Conservation (phyloP, 53 echinoderm and acorn worm species). For the Hippasteria phrygiana region DNA sequence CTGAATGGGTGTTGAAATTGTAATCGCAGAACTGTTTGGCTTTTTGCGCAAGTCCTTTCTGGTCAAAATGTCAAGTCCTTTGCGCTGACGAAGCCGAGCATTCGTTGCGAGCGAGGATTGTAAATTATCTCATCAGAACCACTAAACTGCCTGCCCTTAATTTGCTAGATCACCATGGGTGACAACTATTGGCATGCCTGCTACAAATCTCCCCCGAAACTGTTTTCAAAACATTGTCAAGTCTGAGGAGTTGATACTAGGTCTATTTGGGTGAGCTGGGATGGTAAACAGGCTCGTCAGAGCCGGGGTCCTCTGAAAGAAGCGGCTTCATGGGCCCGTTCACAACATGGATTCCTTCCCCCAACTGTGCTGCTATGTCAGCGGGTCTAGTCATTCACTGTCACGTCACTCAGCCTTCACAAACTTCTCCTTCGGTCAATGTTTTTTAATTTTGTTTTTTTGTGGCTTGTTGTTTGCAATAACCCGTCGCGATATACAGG, state of each 20-base stretch:
- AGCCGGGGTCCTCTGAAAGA: neutral
- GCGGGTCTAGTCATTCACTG: neutral
- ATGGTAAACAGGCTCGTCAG: conserved; percentile 33
- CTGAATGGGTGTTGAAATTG: conserved; percentile 9
- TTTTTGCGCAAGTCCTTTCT: neutral
- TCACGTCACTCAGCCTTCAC: conserved; percentile 50
- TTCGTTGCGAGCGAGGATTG: neutral
- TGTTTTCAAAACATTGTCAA: conserved; percentile 58
- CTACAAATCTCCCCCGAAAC: conserved; percentile 11
- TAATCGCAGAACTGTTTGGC: conserved; percentile 5
- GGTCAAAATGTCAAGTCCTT: conserved; percentile 35
- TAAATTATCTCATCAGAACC: conserved; percentile 1
- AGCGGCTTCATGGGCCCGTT: neutral
- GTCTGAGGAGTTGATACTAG: neutral
- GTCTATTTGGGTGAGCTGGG: neutral
- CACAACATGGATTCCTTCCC: neutral
- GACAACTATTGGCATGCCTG: conserved; percentile 48
- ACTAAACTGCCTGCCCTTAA: neutral
- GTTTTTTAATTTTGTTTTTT: neutral
- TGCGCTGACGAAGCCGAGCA: neutral
- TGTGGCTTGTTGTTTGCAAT: neutral
- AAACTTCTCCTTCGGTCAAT: neutral
- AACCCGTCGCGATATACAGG: conserved; percentile 12
- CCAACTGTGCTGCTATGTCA: conserved; percentile 28
- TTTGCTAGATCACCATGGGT: neutral